Evolutionary conservation across 2,113 vertebrate species (phyloP).

Genomic region (Apistogramma diplotaenia): DNA sequence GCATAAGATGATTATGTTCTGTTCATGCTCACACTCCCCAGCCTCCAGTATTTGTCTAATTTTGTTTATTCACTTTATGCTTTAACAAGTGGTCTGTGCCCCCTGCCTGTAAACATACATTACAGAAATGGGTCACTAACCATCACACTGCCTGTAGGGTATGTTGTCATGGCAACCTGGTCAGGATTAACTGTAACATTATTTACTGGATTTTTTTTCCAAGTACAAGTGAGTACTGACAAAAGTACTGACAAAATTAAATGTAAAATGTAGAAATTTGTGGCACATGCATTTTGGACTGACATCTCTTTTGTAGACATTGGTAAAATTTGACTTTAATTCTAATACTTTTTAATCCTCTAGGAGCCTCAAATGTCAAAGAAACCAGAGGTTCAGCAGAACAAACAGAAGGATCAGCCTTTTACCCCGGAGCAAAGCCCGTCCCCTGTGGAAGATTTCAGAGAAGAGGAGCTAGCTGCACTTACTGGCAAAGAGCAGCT

Average conservation of each 20-base stretch:
- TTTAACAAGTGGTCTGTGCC: conserved; percentile 33
- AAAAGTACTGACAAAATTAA: too few relatives aligned
- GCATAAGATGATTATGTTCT: neutral
- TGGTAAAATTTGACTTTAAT: neutral
- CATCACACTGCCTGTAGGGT: conserved; percentile 60
- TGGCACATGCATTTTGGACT: neutral
- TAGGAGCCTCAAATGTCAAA: conserved; percentile 45
- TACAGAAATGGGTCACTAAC: conserved; percentile 74
- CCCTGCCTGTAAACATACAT: conserved; percentile 49
- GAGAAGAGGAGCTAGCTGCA: conserved; percentile 48
- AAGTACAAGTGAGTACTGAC: neutral
- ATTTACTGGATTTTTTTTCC: conserved; percentile 14
- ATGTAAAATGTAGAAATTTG: neutral
- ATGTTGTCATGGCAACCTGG: conserved; percentile 72
- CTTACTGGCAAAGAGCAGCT: conserved; percentile 74
- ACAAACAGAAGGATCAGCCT: conserved; percentile 1
- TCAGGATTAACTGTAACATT: conserved; percentile 45
- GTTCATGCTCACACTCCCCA: neutral
- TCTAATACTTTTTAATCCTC: neutral
- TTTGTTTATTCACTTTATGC: conserved; percentile 15
- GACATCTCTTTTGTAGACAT: neutral
- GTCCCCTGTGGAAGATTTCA: conserved; percentile 45
- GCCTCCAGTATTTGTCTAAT: conserved; percentile 1
- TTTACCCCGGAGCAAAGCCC: conserved; percentile 14
- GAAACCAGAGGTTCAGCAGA: conserved; percentile 18